These are phyloP conservation scores for Myrmecobius fasciatus DNA, from an alignment of 2,113 vertebrate species.

Conservation along the genomic window DNA sequence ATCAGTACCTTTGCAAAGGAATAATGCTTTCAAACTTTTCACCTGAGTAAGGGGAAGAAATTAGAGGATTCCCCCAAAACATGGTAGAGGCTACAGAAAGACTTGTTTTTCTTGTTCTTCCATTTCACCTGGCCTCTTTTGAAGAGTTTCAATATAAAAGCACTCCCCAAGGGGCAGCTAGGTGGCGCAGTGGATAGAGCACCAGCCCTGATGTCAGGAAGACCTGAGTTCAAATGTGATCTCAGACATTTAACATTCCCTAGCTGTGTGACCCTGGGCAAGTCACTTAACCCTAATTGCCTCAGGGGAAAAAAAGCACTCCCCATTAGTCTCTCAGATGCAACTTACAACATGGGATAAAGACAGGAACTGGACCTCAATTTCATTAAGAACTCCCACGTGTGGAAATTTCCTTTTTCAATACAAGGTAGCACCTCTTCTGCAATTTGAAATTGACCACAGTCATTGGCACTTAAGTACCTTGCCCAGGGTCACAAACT, in stretches of 20 bases:
- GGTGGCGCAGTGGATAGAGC: too few species aligned
- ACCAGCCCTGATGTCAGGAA: too few species aligned
- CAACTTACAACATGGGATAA: not conserved
- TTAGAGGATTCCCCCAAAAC: not conserved
- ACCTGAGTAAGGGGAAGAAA: not conserved
- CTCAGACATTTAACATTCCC: too few species aligned
- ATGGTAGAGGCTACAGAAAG: not conserved
- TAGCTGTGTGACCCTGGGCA: too few species aligned
- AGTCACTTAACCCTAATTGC: too few species aligned
- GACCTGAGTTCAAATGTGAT: too few species aligned
- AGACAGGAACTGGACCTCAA: not conserved
- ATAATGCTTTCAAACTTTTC: conserved; percentile 49
- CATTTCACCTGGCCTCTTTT: conserved; percentile 28
- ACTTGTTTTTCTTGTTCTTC: conserved; percentile 9
- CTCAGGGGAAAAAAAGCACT: too few species aligned
- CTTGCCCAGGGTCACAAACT: not conserved
- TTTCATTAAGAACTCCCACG: not conserved
- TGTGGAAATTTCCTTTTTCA: not conserved
- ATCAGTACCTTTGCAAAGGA: conserved; percentile 1
- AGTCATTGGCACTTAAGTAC: too few species aligned
- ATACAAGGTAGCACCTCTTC: not conserved
- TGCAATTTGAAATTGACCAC: not conserved
- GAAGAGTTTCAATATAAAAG: conserved; percentile 21
- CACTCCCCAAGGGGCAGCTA: too few species aligned
- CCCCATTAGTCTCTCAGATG: conserved; percentile 4